Base-by-base conservation (phyloP, 1,140 invertebrate genomes). In the Hormaphis cornu region DNA sequence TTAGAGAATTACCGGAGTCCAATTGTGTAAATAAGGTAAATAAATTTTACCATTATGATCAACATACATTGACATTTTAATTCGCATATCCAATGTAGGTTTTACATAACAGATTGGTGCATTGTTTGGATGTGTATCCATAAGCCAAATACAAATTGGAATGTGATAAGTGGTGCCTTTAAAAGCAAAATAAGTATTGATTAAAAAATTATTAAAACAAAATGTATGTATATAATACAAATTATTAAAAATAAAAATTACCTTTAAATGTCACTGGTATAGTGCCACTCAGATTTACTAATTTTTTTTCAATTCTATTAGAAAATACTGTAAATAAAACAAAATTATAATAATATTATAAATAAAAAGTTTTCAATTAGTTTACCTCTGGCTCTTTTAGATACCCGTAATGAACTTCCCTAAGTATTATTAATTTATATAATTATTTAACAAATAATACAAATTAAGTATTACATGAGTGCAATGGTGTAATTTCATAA, bases 91-190 rank as follows among this genome's bases (percentile, higher is more conserved):
- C 61, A 85, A 70, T 6, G 97, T 99, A 42, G 97, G 97, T 79
- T 87, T 91, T 0, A 99, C 97, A 80, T 90, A 99, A 76, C 95
- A 97, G 78, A 98, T 90, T n/a, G 97, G 97, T 20, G 95, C 91
- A 81, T 96, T 91, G 76, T 91, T 86, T 1, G 97, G 97, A 84
- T 99, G 93, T 28, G 93, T 97, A 76, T 99, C 93, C 85, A 96
- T 87, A 30, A 99, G 76, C 91, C 93, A 98, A 74, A 99, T 89
- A 77, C 89, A 89, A 28, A 99, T 86, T 40, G 97, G 97, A 80
- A 99, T 99, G 80, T 99, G 95, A 79, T 99, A 99, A 18, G 80
- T 83, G 59, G 82, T 85, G 70, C 88, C 90, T 90, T 74, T 73
- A 76, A 74, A 72, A 56, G 40, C 26, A 48, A 12, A 50, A 53